A percentile compares a stretch with the other conserved stretches of the same genome.
Evolutionary conservation across 2,888 invertebrate genomes (phyloP).

Genomic region (Eledona agricola): DNA sequence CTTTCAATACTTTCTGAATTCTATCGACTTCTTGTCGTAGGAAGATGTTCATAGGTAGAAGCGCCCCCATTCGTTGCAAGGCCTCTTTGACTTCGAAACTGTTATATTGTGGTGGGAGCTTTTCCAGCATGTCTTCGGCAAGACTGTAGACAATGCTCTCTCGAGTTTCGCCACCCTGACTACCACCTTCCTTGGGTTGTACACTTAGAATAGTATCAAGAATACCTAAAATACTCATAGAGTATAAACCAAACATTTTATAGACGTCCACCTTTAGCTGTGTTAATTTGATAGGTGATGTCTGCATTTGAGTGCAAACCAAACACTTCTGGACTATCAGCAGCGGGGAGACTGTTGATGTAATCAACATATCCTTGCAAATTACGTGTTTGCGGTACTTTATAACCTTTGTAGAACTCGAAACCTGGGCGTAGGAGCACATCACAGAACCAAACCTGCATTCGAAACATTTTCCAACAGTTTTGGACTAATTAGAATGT

Average conservation of each 20-base stretch:
- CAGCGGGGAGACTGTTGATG: conserved; percentile 83
- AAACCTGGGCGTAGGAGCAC: conserved; percentile 85
- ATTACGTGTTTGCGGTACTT: conserved; percentile 86
- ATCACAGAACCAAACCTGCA: conserved; percentile 90
- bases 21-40: conserved; percentile 82
- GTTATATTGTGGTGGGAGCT: conserved; percentile 86
- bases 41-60: conserved; percentile 96
- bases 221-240: conserved; percentile 66
- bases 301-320: conserved; percentile 97
- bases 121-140: conserved; percentile 91
- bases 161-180: conserved; percentile 89
- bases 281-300: conserved; percentile 97
- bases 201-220: conserved; percentile 94
- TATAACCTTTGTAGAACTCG: conserved; percentile 93
- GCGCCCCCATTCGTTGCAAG: conserved; percentile 87
- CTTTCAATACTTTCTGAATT: conserved; percentile 85
- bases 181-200: conserved; percentile 96
- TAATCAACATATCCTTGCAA: conserved; percentile 84
- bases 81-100: conserved; percentile 91
- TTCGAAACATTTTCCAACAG: conserved; percentile 8
- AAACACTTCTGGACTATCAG: conserved; percentile 94
- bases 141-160: conserved; percentile 91
- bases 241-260: background rate
- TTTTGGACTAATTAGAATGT: background rate
- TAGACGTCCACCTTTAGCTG: conserved; percentile 75